These are phyloP conservation scores for Sternarchorhynchus goeldii DNA, from an alignment of 2,797 vertebrate species.

Conservation along the genomic window DNA sequence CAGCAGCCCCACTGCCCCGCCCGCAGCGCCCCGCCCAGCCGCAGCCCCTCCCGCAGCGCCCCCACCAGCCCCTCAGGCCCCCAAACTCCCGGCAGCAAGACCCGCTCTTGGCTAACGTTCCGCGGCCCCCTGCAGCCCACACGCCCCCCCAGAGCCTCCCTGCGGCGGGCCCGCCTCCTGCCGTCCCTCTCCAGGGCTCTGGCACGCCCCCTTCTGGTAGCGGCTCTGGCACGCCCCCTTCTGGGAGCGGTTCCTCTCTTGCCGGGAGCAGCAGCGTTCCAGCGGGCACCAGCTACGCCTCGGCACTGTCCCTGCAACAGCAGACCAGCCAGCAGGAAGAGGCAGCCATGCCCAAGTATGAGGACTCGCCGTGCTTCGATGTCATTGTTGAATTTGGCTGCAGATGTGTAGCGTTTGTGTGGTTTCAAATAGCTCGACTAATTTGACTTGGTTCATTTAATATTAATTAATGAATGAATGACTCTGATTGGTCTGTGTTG, in stretches of 20 bases:
- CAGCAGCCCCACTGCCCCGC: conserved; percentile 67
- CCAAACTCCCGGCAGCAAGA: conserved; percentile 83
- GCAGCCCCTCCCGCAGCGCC: conserved; percentile 69
- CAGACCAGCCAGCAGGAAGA: conserved; percentile 60
- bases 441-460: background rate
- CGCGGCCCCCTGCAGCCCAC: conserved; percentile 67
- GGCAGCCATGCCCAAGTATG: conserved; percentile 46
- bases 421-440: background rate
- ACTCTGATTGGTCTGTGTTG: conserved; percentile 27
- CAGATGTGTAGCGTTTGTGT: too few relatives aligned
- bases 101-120: conserved; percentile 72
- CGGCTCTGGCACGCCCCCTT: conserved; percentile 41
- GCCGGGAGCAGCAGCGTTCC: conserved; percentile 63
- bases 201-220: conserved; percentile 43
- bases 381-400: too few relatives aligned
- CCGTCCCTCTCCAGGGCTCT: conserved; percentile 56
- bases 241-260: conserved; percentile 55
- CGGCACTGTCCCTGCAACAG: conserved; percentile 55
- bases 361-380: too few relatives aligned
- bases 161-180: conserved; percentile 62
- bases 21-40: conserved; percentile 57
- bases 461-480: background rate
- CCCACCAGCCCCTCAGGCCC: conserved; percentile 71
- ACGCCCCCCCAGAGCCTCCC: conserved; percentile 67
- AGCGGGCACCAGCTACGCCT: conserved; percentile 57